phyloP scores from a whole-genome alignment of 1,140 invertebrate species.

The Drosophila murphyi region DNA sequence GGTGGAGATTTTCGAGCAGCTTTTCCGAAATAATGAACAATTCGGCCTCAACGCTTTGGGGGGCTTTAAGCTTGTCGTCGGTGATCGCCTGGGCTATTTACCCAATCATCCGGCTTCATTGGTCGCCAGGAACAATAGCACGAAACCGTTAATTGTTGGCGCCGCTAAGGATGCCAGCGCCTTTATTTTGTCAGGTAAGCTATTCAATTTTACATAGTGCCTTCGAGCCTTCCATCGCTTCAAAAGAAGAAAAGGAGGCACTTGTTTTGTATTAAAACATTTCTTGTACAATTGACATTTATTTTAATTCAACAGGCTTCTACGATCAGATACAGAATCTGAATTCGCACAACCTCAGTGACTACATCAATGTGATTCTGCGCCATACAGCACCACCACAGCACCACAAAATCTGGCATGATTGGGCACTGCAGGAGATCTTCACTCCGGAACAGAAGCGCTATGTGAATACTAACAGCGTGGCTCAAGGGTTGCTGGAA shows the following conservation, averaged over 20 bases:
- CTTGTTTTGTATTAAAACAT: no score
- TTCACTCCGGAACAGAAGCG: slow-evolving; percentile 52
- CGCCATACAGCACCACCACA: slow-evolving; percentile 59
- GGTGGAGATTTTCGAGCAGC: slow-evolving; percentile 54
- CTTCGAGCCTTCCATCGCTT: no score
- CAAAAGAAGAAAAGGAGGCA: no score
- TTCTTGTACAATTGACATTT: background rate
- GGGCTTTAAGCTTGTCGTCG: slow-evolving; percentile 77
- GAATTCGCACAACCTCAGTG: slow-evolving; percentile 66
- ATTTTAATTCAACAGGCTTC: slow-evolving; percentile 49
- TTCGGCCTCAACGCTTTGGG: slow-evolving; percentile 56
- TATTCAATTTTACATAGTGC: background rate
- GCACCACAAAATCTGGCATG: slow-evolving; percentile 67
- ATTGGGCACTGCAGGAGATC: slow-evolving; percentile 68
- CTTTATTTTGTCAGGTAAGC: slow-evolving; percentile 79
- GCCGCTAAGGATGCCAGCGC: slow-evolving; percentile 77
- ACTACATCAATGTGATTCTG: slow-evolving; percentile 74
- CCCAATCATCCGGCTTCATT: slow-evolving; percentile 61
- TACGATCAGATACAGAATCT: slow-evolving; percentile 59
- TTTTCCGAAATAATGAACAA: slow-evolving; percentile 63
- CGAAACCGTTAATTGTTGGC: slow-evolving; percentile 61
- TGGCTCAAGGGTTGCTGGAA: slow-evolving; percentile 66
- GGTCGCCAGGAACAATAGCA: slow-evolving; percentile 43
- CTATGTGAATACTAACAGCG: slow-evolving; percentile 21
- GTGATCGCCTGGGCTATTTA: slow-evolving; percentile 69